Percentiles rank a stretch among this genome's conserved stretches.
phyloP scores from a whole-genome alignment of 2,888 invertebrate genomes.

The Hydrotaea cyrtoneurina region DNA sequence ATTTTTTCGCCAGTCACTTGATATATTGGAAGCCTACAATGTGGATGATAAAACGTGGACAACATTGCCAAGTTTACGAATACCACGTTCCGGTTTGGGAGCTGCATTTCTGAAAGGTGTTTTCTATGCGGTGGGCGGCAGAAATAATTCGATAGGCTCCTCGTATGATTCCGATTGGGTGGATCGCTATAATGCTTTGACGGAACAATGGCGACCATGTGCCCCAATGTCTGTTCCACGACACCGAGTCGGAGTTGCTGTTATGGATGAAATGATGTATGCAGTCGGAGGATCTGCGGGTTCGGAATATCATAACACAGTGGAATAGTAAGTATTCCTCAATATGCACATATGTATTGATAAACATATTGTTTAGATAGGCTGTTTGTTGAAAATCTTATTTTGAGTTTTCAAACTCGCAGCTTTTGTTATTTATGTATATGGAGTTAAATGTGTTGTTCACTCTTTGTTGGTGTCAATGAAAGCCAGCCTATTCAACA shows the following conservation, averaged over 20 bases:
- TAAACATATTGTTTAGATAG: no score
- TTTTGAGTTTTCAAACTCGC: no score
- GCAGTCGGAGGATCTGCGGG: constrained; percentile 96
- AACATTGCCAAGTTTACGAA: constrained; percentile 89
- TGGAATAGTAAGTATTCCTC: constrained; percentile 88
- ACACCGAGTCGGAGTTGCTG: constrained; percentile 95
- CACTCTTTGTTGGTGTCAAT: no score
- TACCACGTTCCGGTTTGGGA: constrained; percentile 93
- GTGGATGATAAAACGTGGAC: constrained; percentile 93
- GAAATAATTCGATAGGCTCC: constrained; percentile 94
- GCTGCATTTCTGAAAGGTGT: constrained; percentile 93
- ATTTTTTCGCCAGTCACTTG: constrained; percentile 92
- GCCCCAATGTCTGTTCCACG: constrained; percentile 93
- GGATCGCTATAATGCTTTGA: constrained; percentile 88
- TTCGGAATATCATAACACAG: constrained; percentile 91
- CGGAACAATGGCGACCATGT: constrained; percentile 93
- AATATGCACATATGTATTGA: background rate
- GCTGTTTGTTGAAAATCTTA: no score
- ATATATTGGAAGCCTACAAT: constrained; percentile 93
- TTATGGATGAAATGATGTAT: constrained; percentile 94
- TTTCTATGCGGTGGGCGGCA: constrained; percentile 95
- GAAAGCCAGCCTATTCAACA: no score
- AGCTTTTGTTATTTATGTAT: no score
- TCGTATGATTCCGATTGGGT: constrained; percentile 95
- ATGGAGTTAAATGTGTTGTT: no score